phyloP scores from a whole-genome alignment of 2,888 invertebrate species.

The Zhuqinia jingwanae region DNA sequence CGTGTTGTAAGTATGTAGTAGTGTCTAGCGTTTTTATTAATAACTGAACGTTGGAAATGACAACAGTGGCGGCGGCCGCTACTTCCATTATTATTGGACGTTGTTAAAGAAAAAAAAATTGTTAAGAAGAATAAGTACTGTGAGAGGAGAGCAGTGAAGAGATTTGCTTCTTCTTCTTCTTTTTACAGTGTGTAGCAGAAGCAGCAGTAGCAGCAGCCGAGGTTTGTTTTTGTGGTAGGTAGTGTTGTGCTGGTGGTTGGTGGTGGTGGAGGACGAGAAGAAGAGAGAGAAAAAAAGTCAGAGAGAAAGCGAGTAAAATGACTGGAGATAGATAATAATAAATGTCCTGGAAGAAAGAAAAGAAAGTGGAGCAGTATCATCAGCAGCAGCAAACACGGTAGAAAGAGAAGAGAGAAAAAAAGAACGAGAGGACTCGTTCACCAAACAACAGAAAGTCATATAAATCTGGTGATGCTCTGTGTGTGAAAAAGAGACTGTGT shows the following conservation, averaged over 20 bases:
- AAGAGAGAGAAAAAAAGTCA: constrained; percentile 3
- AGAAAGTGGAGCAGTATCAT: constrained; percentile 28
- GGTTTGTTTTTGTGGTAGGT: too few species aligned
- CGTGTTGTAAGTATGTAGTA: background rate
- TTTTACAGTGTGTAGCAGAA: too few species aligned
- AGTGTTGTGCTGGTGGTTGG: background rate
- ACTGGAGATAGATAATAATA: constrained; percentile 40
- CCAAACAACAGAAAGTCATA: constrained; percentile 17
- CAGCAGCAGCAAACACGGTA: background rate
- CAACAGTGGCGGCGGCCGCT: constrained; percentile 49
- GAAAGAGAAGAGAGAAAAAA: background rate
- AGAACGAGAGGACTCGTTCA: background rate
- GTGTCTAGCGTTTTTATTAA: background rate
- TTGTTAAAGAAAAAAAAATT: constrained; percentile 19
- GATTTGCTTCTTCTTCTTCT: too few species aligned
- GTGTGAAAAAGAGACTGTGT: background rate
- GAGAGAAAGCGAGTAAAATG: background rate
- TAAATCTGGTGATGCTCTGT: constrained; percentile 29
- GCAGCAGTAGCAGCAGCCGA: too few species aligned
- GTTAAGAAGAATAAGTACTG: constrained; percentile 18
- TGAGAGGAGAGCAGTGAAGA: constrained; percentile 19
- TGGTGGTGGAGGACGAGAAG: background rate
- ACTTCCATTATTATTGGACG: background rate
- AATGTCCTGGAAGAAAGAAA: constrained; percentile 35
- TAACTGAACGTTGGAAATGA: constrained; percentile 34